Conservation (phyloP, 2,797 vertebrate species). For the Periophthalmus magnuspinnatus region DNA sequence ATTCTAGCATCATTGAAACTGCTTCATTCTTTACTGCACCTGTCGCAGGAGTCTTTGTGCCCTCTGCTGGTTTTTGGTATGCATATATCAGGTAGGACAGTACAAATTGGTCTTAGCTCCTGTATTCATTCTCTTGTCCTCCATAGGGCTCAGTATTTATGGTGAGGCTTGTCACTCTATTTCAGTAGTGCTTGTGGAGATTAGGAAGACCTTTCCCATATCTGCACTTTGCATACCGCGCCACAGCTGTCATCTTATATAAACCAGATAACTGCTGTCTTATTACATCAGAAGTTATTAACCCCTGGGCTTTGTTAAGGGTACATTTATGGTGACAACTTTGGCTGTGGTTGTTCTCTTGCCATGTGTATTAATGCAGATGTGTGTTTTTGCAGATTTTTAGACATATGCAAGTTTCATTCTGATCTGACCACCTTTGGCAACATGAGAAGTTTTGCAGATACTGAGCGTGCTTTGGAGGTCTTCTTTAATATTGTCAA, state of each 20-base stretch:
- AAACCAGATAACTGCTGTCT: neutral
- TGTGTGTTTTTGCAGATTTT: too few species aligned
- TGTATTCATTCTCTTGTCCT: conserved; percentile 57
- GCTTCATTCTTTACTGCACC: neutral
- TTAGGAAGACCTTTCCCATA: conserved; percentile 54
- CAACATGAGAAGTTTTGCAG: too few species aligned
- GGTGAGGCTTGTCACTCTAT: conserved; percentile 76
- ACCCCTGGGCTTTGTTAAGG: too few species aligned
- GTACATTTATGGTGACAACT: too few species aligned
- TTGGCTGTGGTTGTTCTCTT: too few species aligned
- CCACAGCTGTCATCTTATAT: conserved; percentile 38
- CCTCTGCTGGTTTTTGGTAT: neutral
- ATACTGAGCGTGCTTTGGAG: too few species aligned
- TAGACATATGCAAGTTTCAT: too few species aligned
- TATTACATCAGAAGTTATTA: neutral
- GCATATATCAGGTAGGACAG: conserved; percentile 32
- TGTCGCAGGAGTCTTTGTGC: neutral
- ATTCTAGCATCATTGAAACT: too few species aligned
- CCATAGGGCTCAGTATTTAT: conserved; percentile 71
- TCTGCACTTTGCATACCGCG: conserved; percentile 10
- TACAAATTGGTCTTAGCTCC: conserved; percentile 30
- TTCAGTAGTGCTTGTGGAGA: conserved; percentile 67
- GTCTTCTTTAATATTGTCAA: neutral
- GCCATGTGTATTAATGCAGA: too few species aligned
- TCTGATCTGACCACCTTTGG: too few species aligned